A percentile compares a stretch with the other conserved stretches of the same genome.
Evolutionary conservation across 2,113 vertebrate genomes (phyloP).

Genomic region (Phycodurus eques): DNA sequence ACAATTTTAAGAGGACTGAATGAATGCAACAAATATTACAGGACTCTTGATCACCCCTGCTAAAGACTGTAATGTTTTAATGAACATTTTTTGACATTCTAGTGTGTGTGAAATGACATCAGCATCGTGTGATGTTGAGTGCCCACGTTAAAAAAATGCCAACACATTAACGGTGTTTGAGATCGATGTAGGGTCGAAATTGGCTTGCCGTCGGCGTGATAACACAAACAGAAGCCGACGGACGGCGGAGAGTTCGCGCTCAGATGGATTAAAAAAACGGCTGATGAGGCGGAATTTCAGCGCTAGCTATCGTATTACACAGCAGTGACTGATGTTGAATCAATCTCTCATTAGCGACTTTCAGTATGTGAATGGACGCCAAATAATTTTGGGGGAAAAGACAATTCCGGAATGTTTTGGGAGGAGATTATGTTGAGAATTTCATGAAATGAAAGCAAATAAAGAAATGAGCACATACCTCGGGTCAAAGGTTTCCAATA

Average conservation of each 20-base stretch:
- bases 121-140: no score
- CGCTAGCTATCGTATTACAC: background rate
- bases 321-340: background rate
- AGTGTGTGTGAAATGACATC: no score
- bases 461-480: background rate
- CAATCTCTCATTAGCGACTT: background rate
- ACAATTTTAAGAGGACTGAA: no score
- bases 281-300: background rate
- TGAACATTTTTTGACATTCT: no score
- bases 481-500: background rate
- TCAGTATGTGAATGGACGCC: background rate
- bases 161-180: background rate
- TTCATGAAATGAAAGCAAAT: background rate
- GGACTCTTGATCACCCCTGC: no score
- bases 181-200: slow-evolving; percentile 38
- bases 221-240: slow-evolving; percentile 52
- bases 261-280: background rate
- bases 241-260: slow-evolving; percentile 16
- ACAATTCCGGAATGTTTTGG: no score
- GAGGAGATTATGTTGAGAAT: background rate
- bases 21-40: no score
- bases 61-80: no score
- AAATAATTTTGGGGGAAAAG: background rate
- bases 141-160: no score
- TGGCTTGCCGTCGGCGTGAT: slow-evolving; percentile 28